Base-by-base conservation (phyloP, 92 coral and sea anemone genomes). In the Virgularia gustaviana region DNA sequence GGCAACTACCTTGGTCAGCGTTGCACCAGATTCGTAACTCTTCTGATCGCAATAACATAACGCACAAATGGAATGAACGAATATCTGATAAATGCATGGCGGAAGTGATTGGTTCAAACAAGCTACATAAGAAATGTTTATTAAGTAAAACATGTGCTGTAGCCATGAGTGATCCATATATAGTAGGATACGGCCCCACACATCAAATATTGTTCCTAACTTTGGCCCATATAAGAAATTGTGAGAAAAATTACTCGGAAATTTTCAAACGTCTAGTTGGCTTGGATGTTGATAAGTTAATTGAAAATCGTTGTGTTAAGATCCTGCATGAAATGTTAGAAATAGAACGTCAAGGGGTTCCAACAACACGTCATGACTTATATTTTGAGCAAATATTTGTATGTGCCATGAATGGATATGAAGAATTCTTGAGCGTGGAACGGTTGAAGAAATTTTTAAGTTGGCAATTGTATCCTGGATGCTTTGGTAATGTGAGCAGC, bases 131-230 rank as follows among this genome's bases (percentile, higher is more conserved):
- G 16, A 13, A 68, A 33, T 68, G 75, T 22, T 18, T 35, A 3
- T 68, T 68, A 7, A 49, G 42, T 27, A 16, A 34, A 12, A 10
- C 9, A 31, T 68, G 75, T 15, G 19, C 51, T 15, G 20, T 16
- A 1, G 75, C 61, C 55, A 31, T 68, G 16, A 68, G 44, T 11
- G 75, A 68, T 49, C 54, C 7, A 9, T 24, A 0, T 19, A 43
- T 30, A 31, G 43, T 13, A 15, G 49, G 39, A 6, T 68, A 68
- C 34, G 75, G 75, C 20, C 61, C 45, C 9, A 68, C 75, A 9
- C 75, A 68, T 49, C 75, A 68, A 10, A 68, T 68, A 9, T 23
- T 68, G 54, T 68, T 68, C 45, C 41, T 68, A 2, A 68, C 75
- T 3, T 11, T 49, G 1, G 75, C 75, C 1, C n/a, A 47, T 3